Conservation (phyloP, 2,888 invertebrate species). For the Cordilura impudica region DNA sequence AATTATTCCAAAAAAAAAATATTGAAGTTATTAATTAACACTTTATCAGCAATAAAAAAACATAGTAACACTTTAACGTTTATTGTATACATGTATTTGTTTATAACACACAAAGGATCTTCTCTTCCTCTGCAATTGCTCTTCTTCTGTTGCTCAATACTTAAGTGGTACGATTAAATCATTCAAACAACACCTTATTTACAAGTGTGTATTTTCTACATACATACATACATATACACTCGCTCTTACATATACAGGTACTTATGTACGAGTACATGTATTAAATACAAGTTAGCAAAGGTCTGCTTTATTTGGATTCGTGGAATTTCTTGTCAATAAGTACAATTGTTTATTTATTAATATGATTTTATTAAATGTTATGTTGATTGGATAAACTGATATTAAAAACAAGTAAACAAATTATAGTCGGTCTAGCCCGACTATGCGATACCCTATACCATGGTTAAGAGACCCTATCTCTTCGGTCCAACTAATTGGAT, state of each 20-base stretch:
- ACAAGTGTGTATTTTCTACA: too few relatives aligned
- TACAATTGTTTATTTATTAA: background rate
- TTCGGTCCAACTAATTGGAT: too few relatives aligned
- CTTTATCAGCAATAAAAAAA: too few relatives aligned
- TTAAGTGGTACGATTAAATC: background rate
- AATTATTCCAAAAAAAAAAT: conserved; percentile 53
- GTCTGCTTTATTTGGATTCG: conserved; percentile 22
- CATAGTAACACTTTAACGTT: too few relatives aligned
- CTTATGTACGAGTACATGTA: background rate
- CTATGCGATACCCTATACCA: too few relatives aligned
- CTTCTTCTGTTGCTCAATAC: too few relatives aligned
- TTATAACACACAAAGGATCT: background rate
- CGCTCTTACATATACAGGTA: too few relatives aligned
- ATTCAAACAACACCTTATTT: too few relatives aligned
- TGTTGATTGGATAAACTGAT: background rate
- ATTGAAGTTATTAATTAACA: conserved; percentile 67
- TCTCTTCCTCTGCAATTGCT: background rate
- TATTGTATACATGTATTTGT: background rate
- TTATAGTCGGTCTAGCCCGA: too few relatives aligned
- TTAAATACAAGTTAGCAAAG: conserved; percentile 9
- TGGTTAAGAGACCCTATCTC: too few relatives aligned
- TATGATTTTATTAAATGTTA: background rate
- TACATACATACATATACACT: too few relatives aligned
- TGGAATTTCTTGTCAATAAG: background rate
- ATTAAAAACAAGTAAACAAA: too few relatives aligned